Evolutionary conservation across 2,888 invertebrate species (phyloP).

Genomic region (Tetheella fluctuosa): DNA sequence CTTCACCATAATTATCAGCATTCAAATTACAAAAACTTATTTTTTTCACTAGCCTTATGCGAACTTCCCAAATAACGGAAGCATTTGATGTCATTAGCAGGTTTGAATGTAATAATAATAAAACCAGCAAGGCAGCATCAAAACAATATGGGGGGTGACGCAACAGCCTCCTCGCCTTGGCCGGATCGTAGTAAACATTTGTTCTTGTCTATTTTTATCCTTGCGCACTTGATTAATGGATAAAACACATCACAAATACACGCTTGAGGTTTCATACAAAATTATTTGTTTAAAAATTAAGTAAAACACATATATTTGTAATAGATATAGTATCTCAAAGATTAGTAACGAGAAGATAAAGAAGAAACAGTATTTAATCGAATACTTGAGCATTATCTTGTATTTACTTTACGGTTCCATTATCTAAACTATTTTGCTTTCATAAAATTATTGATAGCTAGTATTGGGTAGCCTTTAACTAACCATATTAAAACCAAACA

Average conservation of each 20-base stretch:
- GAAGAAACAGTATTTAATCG: too few relatives aligned
- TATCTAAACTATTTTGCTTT: too few relatives aligned
- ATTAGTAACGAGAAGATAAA: too few relatives aligned
- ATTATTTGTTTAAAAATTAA: neutral
- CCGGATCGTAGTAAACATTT: constrained; percentile 38
- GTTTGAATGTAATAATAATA: constrained; percentile 4
- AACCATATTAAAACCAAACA: too few relatives aligned
- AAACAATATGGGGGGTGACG: constrained; percentile 24
- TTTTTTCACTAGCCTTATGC: neutral
- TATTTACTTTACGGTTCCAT: neutral
- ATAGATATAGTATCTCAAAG: too few relatives aligned
- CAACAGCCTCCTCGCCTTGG: constrained; percentile 52
- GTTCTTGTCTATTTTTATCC: constrained; percentile 51
- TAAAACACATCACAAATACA: constrained; percentile 2
- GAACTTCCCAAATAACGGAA: neutral
- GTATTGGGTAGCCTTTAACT: too few relatives aligned
- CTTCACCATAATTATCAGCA: neutral
- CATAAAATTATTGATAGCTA: too few relatives aligned
- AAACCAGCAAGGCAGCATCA: constrained; percentile 14
- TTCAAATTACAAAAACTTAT: neutral
- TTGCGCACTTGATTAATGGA: constrained; percentile 50
- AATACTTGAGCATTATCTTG: too few relatives aligned
- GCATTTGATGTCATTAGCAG: neutral
- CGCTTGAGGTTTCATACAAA: neutral
- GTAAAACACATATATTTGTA: too few relatives aligned